Base-by-base conservation (phyloP, 2,113 vertebrate genomes). In the Panthera tigris region DNA sequence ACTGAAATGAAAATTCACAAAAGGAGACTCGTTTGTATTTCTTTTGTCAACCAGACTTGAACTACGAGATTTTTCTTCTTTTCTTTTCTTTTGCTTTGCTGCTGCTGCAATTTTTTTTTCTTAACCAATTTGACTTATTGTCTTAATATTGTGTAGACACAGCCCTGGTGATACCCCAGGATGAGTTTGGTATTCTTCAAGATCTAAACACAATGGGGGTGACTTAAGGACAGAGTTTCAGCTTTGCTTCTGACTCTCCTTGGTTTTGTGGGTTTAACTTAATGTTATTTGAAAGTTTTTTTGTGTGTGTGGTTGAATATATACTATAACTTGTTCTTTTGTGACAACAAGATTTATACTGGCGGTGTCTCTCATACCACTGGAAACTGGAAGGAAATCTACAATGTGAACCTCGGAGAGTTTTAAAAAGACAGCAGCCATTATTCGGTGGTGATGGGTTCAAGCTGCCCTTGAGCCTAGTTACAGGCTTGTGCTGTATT, bases 261-360 rank as follows among this genome's bases (percentile, higher is more conserved):
- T 97, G 98, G 98, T 98, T 98, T 98, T 99, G 98, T 98, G 98
- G 98, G 98, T 98, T 99, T 98, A 98, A 99, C 98, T 98, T 99
- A 98, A 98, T 98, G 98, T 98, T 98, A 98, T 98, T 99, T 99
- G 98, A 98, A 99, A 98, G 97, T 97, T 97, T 98, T 98, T 98
- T 52, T 98, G 95, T 97, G 97, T 98, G 97, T 98, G 98, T 97
- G 99, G 98, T 98, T 98, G 98, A 98, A 99, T 98, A 98, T 99
- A 99, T 99, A 99, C 98, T 98, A 98, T 98, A 98, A 99, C 98
- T 99, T 99, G 97, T 98, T 98, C 98, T 98, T 99, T 98, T 99
- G 98, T 98, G 98, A 99, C 98, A 99, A 99, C 98, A 98, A 98
- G 98, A 98, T 99, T 99, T 99, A 98, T 98, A 97, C 98, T 99